Evolutionary conservation across 2,113 vertebrate species (phyloP).

Genomic region (Bothrops jararaca): DNA sequence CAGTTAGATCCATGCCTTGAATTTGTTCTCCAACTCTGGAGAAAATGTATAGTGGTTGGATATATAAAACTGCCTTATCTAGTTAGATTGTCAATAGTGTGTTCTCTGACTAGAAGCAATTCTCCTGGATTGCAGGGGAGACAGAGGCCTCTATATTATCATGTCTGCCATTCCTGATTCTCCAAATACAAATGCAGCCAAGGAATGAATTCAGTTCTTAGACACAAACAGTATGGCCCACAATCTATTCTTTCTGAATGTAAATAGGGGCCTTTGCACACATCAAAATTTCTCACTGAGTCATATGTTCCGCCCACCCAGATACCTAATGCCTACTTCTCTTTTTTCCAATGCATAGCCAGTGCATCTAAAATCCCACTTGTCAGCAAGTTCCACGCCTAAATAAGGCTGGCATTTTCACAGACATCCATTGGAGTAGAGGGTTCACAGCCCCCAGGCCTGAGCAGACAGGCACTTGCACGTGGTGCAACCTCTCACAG

Average conservation of each 20-base stretch:
- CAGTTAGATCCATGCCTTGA: background rate
- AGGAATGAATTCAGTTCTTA: background rate
- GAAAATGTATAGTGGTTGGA: background rate
- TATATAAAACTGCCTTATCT: background rate
- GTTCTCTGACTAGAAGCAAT: background rate
- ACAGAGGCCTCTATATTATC: background rate
- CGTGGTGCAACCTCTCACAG: background rate
- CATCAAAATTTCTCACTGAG: background rate
- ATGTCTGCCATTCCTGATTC: background rate
- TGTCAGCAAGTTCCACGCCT: constrained; percentile 13
- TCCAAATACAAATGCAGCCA: background rate
- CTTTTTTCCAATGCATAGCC: background rate
- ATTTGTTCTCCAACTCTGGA: background rate
- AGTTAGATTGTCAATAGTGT: background rate
- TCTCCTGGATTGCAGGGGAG: background rate
- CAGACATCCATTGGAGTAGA: background rate
- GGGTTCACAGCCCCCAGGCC: background rate
- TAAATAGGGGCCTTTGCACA: background rate
- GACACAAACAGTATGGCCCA: background rate
- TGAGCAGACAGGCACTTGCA: background rate
- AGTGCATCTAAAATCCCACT: background rate
- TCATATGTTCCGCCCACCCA: background rate
- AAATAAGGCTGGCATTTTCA: constrained; percentile 8
- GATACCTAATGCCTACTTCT: background rate
- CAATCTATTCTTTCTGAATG: background rate